Conservation (phyloP, 2,888 invertebrate species). For the Tetragonisca angustula region DNA sequence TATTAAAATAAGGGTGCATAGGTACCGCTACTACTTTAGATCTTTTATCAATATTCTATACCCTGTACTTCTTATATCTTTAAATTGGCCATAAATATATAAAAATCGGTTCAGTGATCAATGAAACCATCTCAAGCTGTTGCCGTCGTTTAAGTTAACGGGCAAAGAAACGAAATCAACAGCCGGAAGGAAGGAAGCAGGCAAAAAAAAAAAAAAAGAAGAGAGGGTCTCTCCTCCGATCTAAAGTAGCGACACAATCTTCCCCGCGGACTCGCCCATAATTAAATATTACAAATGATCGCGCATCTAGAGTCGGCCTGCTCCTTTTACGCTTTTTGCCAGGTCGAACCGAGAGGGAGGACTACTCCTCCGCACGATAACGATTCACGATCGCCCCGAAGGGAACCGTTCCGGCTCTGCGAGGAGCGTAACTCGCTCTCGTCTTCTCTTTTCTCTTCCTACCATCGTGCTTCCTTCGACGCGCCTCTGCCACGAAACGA, state of each 20-base stretch:
- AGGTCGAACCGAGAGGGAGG: constrained; percentile 35
- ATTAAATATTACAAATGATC: constrained; percentile 72
- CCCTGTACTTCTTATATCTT: too few species aligned
- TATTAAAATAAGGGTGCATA: too few species aligned
- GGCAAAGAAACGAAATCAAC: constrained; percentile 3
- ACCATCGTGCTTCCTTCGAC: constrained; percentile 66
- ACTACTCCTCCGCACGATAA: constrained; percentile 65
- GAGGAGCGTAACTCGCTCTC: constrained; percentile 66
- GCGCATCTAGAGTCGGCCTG: constrained; percentile 45
- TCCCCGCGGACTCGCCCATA: constrained; percentile 55
- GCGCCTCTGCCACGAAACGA: constrained; percentile 43
- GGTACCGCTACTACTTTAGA: too few species aligned
- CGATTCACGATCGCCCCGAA: constrained; percentile 68
- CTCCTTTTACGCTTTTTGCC: constrained; percentile 52
- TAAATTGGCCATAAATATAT: neutral
- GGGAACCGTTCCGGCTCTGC: constrained; percentile 63
- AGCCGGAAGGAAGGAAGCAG: neutral
- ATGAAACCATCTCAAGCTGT: constrained; percentile 22
- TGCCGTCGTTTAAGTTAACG: constrained; percentile 7
- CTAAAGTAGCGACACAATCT: constrained; percentile 52
- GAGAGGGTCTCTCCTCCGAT: constrained; percentile 17
- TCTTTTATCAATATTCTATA: too few species aligned
- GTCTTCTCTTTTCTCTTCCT: constrained; percentile 47
- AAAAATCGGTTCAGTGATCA: neutral
- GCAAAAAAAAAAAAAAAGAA: neutral